Evolutionary conservation across 2,113 vertebrate species (phyloP).

Genomic region (Melanostigma gelatinosum): DNA sequence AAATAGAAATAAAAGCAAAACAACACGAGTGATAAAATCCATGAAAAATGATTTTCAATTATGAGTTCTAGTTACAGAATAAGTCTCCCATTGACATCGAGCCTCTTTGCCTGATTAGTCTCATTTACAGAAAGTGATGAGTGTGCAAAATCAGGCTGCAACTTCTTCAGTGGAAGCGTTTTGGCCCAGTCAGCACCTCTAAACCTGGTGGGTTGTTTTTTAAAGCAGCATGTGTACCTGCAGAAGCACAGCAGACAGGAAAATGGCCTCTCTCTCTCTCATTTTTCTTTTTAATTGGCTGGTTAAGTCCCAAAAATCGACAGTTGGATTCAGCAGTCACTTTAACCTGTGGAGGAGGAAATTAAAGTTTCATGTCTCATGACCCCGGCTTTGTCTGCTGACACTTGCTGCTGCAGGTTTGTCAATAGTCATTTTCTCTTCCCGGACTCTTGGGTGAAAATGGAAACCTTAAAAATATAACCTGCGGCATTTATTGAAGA

Average conservation of each 20-base stretch:
- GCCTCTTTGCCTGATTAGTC: conserved; percentile 7
- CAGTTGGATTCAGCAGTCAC: not conserved
- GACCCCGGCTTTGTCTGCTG: conserved; percentile 27
- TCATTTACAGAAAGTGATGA: not conserved
- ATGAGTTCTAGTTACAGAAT: too few species aligned
- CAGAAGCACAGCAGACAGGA: not conserved
- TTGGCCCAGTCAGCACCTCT: not conserved
- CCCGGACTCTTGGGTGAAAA: conserved; percentile 32
- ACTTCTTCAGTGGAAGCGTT: not conserved
- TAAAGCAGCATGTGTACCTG: not conserved
- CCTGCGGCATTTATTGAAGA: conserved; percentile 50
- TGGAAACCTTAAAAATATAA: conserved; percentile 53
- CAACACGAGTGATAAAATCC: not conserved
- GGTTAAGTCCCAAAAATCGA: conserved; percentile 7
- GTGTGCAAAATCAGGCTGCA: not conserved
- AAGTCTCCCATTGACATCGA: not conserved
- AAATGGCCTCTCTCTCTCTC: not conserved
- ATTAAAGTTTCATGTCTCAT: conserved; percentile 51
- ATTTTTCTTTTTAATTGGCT: not conserved
- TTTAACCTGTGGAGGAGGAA: conserved; percentile 35
- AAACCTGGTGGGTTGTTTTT: not conserved
- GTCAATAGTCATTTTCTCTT: conserved; percentile 61
- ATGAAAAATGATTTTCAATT: not conserved
- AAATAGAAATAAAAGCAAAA: not conserved
- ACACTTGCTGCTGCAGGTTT: conserved; percentile 31